Percentiles rank a stretch among this genome's conserved stretches.
Conservation (phyloP, 2,113 vertebrate species). For the Campylomormyrus numenius region DNA sequence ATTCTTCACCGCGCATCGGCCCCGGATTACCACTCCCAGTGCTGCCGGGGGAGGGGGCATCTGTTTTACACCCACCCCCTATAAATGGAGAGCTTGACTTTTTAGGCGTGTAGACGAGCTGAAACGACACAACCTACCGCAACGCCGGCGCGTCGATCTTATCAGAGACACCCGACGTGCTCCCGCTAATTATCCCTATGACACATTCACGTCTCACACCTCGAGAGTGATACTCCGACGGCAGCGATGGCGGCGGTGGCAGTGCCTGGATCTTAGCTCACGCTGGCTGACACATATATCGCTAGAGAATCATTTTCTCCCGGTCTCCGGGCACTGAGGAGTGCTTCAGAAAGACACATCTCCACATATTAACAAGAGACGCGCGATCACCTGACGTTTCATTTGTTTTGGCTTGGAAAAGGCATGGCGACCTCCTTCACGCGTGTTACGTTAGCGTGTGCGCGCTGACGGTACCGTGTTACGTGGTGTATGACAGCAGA, state of each 20-base stretch:
- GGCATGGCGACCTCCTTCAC: background rate
- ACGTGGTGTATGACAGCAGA: background rate
- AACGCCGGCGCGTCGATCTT: background rate
- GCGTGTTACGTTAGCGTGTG: too few relatives aligned
- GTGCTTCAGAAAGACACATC: background rate
- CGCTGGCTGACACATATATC: background rate
- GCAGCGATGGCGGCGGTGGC: background rate
- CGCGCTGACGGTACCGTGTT: background rate
- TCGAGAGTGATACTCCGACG: background rate
- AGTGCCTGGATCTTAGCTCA: background rate
- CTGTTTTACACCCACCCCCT: background rate
- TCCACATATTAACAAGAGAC: background rate
- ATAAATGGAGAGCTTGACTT: background rate
- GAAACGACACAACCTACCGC: background rate
- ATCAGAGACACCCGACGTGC: background rate
- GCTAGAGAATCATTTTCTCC: background rate
- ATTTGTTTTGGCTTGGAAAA: background rate
- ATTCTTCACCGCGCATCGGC: background rate
- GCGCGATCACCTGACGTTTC: background rate
- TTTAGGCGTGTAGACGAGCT: background rate
- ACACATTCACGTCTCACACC: background rate
- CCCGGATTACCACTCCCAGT: background rate
- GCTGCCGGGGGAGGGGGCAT: background rate
- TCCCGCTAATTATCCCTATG: conserved; percentile 19
- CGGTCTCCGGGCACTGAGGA: background rate